Evolutionary conservation across 2,113 vertebrate genomes (phyloP).

Genomic region (Emydocephalus ijimae): DNA sequence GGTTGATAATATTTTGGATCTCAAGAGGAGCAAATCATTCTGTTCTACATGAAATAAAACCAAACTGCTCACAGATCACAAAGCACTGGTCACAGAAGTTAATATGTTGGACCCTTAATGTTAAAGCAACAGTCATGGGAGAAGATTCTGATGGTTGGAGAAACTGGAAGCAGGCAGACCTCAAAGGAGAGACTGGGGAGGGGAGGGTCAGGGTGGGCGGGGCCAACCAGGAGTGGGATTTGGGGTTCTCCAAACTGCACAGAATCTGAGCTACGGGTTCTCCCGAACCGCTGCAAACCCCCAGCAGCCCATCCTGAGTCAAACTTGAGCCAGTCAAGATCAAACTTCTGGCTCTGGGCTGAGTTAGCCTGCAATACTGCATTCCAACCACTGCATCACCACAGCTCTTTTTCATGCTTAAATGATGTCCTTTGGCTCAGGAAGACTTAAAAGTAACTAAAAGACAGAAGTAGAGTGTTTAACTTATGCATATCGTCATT

Average conservation of each 20-base stretch:
- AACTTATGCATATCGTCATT: not conserved
- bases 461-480: not conserved
- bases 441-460: not conserved
- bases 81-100: not conserved
- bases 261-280: too few relatives aligned
- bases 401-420: not conserved
- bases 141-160: not conserved
- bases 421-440: not conserved
- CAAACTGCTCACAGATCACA: not conserved
- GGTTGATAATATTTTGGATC: not conserved
- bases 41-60: not conserved
- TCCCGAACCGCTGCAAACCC: too few relatives aligned
- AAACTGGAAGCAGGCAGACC: not conserved
- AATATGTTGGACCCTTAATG: not conserved
- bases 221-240: too few relatives aligned
- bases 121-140: not conserved
- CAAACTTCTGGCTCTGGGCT: too few relatives aligned
- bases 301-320: too few relatives aligned
- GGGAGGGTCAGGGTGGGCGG: too few relatives aligned
- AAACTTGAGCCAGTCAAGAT: too few relatives aligned
- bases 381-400: too few relatives aligned
- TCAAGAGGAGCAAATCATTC: not conserved
- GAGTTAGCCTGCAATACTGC: too few relatives aligned
- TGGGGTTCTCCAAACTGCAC: too few relatives aligned
- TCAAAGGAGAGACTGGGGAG: not conserved